Percentiles rank a stretch among this genome's conserved stretches.
Conservation (phyloP, 1,140 invertebrate species). For the Ostrea denselamellosa region DNA sequence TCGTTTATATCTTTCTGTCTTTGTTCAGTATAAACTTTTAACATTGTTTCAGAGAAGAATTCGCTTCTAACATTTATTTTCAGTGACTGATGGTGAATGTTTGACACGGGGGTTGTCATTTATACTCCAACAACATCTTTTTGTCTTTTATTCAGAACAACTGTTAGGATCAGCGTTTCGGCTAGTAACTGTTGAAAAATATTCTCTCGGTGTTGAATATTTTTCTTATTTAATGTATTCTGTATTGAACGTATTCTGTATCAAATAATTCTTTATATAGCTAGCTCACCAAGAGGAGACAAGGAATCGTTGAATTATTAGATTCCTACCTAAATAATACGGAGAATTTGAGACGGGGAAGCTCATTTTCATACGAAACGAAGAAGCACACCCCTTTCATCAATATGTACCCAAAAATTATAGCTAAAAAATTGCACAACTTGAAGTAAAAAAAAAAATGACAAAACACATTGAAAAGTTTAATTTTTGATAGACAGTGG, state of each 20-base stretch:
- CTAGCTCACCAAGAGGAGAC: too few species aligned
- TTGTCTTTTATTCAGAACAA: slow-evolving; percentile 2
- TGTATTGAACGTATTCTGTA: too few species aligned
- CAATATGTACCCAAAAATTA: neutral
- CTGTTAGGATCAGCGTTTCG: neutral
- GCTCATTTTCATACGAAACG: too few species aligned
- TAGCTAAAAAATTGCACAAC: slow-evolving; percentile 1
- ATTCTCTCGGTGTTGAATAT: too few species aligned
- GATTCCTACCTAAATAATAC: too few species aligned
- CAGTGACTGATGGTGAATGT: neutral
- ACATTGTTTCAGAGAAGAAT: neutral
- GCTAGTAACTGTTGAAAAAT: too few species aligned
- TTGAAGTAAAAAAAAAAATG: neutral
- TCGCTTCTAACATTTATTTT: neutral
- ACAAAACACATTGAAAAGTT: neutral
- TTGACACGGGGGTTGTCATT: slow-evolving; percentile 23
- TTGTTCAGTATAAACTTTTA: slow-evolving; percentile 5
- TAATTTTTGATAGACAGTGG: slow-evolving; percentile 31
- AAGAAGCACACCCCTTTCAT: neutral
- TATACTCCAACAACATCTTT: neutral
- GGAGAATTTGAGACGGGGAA: too few species aligned
- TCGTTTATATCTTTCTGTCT: slow-evolving; percentile 16
- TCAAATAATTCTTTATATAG: too few species aligned
- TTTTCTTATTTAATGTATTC: too few species aligned
- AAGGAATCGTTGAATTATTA: too few species aligned